These are phyloP conservation scores for Koerneria pararmatus DNA, from an alignment of 2,888 invertebrate species.

Conservation along the genomic window DNA sequence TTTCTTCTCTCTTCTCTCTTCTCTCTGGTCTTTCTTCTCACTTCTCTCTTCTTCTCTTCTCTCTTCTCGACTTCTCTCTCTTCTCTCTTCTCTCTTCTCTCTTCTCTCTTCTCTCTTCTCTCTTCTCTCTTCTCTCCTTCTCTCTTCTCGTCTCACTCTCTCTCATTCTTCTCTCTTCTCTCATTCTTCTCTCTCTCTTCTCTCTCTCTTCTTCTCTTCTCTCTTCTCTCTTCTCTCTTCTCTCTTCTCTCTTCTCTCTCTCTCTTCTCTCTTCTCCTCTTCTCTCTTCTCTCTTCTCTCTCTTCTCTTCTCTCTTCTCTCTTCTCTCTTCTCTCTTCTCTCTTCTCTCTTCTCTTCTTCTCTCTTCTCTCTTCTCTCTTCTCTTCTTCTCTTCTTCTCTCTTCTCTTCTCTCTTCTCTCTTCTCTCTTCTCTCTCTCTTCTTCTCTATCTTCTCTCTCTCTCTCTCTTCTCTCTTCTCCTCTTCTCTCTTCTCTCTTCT, in stretches of 20 bases:
- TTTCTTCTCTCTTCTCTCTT: neutral
- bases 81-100: neutral
- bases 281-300: neutral
- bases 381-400: neutral
- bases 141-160: neutral
- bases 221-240: neutral
- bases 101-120: neutral
- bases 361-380: neutral
- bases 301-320: neutral
- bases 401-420: neutral
- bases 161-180: neutral
- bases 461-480: neutral
- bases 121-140: conserved; percentile 9
- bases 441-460: neutral
- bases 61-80: neutral
- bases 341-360: neutral
- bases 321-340: neutral
- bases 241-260: neutral
- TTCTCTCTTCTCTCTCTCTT: neutral
- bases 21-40: neutral
- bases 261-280: too few species aligned
- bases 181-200: neutral
- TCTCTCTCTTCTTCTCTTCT: neutral
- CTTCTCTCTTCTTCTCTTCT: neutral
- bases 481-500: neutral